Evolutionary conservation across 2,797 vertebrate species (phyloP), one percentile per base, ranked within the genome.

Genomic region (Coregonus sp.): DNA sequence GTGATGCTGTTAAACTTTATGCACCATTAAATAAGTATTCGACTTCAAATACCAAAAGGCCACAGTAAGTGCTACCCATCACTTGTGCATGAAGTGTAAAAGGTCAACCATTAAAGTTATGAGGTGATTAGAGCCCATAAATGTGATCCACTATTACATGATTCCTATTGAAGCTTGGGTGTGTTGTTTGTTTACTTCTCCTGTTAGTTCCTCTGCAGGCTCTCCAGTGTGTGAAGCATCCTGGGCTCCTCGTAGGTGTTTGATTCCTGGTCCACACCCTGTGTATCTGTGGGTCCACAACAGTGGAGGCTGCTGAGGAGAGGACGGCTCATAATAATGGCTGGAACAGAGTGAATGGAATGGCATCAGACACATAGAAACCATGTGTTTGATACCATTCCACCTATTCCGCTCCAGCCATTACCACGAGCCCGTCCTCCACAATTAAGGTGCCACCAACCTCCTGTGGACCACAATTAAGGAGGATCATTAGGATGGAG

Each of bases 401-500:
- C 31, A 33, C 31, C 0, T 33, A 33, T 1, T 1, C 31, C 31
- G 31, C 31, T 33, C 31, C 31, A 1, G 31, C 31, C 31, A 33
- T 33, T 33, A 33, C 1, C 31, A 33, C 3, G 31, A 33, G 31
- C 31, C 31, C 1, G 31, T 33, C 31, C 31, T 33, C 31, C 31
- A 1, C 31, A 33, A 33, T 33, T 33, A 33, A 33, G 31, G 31
- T 33, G 40, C 9, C 9, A 47, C 40, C 40, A 47, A 47, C 9
- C 31, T 33, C 31, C 31, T 33, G 31, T 33, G 33, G 31, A 33
- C 66, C 20, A 54, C 15, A 29, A 15, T 35, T 15, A 67, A 40
- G 37, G n/a, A 52, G 31, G 50, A 20, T 71, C 68, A 79, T 79
- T 72, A 79, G 56, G 73, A 66, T 25, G 72, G 72, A 54, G 73